Evolutionary conservation across 2,888 invertebrate genomes (phyloP).

Genomic region (Cryptus armator): DNA sequence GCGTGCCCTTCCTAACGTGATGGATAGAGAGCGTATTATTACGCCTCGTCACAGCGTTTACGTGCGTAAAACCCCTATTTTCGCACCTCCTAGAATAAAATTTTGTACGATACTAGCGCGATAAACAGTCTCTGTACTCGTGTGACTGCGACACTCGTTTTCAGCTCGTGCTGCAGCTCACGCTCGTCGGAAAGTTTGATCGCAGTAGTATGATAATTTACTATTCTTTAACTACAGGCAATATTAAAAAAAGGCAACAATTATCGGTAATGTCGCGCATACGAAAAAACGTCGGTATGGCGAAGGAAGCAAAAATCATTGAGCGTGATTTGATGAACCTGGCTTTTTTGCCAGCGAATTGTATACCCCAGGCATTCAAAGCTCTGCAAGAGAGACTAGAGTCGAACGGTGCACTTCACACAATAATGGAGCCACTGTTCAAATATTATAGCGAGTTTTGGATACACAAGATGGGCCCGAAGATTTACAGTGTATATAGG

Average conservation of each 20-base stretch:
- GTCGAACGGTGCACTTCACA: neutral
- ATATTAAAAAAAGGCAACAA: neutral
- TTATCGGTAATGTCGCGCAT: neutral
- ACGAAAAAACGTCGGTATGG: neutral
- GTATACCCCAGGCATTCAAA: neutral
- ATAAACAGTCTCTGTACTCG: too few relatives aligned
- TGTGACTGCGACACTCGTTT: too few relatives aligned
- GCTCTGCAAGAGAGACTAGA: neutral
- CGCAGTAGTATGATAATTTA: too few relatives aligned
- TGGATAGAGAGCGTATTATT: too few relatives aligned
- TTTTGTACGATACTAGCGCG: too few relatives aligned
- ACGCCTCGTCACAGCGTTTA: too few relatives aligned
- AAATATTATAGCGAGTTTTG: neutral
- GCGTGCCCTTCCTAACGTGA: too few relatives aligned
- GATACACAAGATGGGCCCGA: neutral
- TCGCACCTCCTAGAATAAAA: too few relatives aligned
- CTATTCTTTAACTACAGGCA: neutral
- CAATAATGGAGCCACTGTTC: neutral
- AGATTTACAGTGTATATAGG: neutral
- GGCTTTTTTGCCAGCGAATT: neutral
- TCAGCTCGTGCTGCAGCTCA: too few relatives aligned
- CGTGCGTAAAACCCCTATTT: too few relatives aligned
- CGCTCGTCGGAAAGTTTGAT: too few relatives aligned
- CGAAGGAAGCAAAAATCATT: neutral
- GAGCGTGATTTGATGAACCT: slow-evolving; percentile 17